Evolutionary conservation across 2,888 invertebrate species (phyloP), one percentile per base, ranked within the genome.

Genomic region (Lochmaea capreae): DNA sequence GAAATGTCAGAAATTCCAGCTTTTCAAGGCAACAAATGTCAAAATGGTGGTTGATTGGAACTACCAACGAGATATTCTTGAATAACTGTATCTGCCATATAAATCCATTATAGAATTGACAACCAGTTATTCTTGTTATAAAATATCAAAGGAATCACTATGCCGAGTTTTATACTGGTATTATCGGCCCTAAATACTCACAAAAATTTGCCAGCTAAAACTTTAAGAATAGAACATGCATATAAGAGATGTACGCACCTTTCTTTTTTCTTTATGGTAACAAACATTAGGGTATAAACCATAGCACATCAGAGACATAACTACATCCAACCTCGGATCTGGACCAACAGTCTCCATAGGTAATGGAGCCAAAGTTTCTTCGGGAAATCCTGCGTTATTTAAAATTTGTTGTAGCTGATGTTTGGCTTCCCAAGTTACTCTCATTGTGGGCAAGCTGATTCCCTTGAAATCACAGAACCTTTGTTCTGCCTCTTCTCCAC

Each of bases 271-370:
- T 85, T 96, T 97, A 86, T 98, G 97, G 84, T 92, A 93, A 84
- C 98, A 98, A 3, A 99, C 97, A 87, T 99, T 99, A 0, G 99
- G 99, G 87, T 99, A 99, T 0, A 98, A 90, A 0, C 98, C 99
- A 90, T 95, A 92, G 78, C 94, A 94, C 84, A 99, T 90, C 70
- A 98, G 89, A 0, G 95, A 95, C 77, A 95, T 92, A 0, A 97
- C 92, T 72, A 94, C 88, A 85, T 99, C 98, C 54, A 98, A 86
- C 39, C 91, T 90, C 0, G 93, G 91, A 86, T 97, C 97, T 0
- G 94, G 91, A 0, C 92, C 93, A 33, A 91, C 90, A 10, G 93
- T 92, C 85, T 95, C 93, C 88, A 96, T 92, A 2, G 92, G 89
- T 75, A 92, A 91, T 0, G 94, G 92, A 1, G 92, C 85, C 85